phyloP scores from a whole-genome alignment of 2,113 vertebrate species.

The Cephalopholis sonnerati region DNA sequence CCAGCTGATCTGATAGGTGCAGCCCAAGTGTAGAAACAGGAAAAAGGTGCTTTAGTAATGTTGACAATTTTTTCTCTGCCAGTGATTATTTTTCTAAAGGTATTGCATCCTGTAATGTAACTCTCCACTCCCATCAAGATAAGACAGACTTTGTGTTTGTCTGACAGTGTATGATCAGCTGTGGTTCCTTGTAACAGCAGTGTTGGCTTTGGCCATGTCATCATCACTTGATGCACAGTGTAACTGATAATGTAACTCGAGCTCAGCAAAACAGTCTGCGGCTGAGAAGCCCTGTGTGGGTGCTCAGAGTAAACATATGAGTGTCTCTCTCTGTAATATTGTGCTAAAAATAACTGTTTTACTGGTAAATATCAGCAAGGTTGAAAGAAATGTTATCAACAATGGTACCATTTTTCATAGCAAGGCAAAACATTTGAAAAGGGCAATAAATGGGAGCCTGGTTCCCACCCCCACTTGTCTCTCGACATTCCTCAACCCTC shows the following conservation, averaged over 20 bases:
- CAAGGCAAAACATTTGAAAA: too few species aligned
- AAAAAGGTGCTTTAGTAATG: neutral
- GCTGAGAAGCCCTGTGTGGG: neutral
- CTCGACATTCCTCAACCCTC: slow-evolving; percentile 28
- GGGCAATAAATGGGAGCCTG: neutral
- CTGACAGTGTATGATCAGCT: slow-evolving; percentile 24
- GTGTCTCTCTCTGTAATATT: neutral
- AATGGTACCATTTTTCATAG: too few species aligned
- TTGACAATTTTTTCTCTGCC: neutral
- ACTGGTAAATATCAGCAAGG: neutral
- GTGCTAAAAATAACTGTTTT: neutral
- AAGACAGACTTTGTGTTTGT: slow-evolving; percentile 18
- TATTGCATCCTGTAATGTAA: slow-evolving; percentile 6
- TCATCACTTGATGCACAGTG: slow-evolving; percentile 32
- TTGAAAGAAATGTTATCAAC: neutral
- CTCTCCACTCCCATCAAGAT: neutral
- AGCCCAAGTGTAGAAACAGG: neutral
- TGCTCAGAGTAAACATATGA: neutral
- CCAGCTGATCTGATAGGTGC: neutral
- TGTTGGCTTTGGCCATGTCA: slow-evolving; percentile 48
- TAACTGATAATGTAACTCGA: slow-evolving; percentile 64
- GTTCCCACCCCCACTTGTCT: slow-evolving; percentile 12
- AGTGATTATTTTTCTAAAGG: neutral
- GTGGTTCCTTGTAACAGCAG: slow-evolving; percentile 34
- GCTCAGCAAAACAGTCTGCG: slow-evolving; percentile 23